Base-by-base conservation (phyloP, 2,113 vertebrate genomes). In the Neotoma lepida region DNA sequence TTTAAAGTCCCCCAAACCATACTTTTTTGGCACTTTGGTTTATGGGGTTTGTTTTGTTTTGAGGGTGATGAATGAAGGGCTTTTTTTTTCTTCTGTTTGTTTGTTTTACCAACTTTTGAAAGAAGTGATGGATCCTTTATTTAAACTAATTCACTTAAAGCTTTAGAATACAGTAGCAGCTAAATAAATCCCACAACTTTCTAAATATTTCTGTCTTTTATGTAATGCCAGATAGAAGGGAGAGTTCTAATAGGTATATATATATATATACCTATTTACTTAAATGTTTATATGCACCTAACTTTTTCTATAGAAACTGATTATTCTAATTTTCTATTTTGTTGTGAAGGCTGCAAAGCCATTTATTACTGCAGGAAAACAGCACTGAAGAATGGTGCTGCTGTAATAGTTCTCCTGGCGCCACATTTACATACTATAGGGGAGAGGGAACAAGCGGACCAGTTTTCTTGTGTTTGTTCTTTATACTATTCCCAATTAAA, bases 111-210 rank as follows among this genome's bases (percentile, higher is more conserved):
- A 66, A 80, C 82, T 91, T 66, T 94, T 93, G 33, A 90, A 89
- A 96, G 49, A 84, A 95, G 30, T 80, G 41, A 90, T 94, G n/a
- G 35, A 49, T 94, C 90, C 41, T 94, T 88, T 90, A 94, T 96
- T 95, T 91, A 93, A 96, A 88, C 94, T 89, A 95, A 28, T 86
- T 74, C 49, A 56, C 30, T 80, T 94, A 89, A 86, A 91, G n/a
- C 46, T 94, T 93, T 68, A 96, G 74, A 96, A 85, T 39, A 95
- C 41, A 96, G 63, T 95, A 90, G 58, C 70, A 33, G 91, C 96
- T 96, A 95, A 96, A 91, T 97, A 96, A 96, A 96, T 76, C 86
- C 33, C 33, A 94, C 46, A 95, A 44, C 80, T 78, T 95, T 94
- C 26, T 81, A 85, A 95, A 49, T 95, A 89, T 85, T 89, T 96